phyloP scores from a whole-genome alignment of 2,888 invertebrate species.

The Drosophila koepferae region DNA sequence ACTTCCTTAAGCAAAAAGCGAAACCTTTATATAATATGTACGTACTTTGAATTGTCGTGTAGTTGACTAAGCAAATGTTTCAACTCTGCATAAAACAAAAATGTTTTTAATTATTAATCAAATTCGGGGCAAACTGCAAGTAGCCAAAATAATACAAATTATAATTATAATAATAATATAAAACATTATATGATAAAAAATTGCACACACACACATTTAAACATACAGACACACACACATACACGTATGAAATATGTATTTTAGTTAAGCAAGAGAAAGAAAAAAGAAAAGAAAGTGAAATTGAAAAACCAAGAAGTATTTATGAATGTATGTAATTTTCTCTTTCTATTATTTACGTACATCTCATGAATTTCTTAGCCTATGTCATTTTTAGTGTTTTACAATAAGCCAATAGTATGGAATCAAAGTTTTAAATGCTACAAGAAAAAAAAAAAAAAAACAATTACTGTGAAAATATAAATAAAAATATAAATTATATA shows the following conservation, averaged over 20 bases:
- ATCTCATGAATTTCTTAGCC: constrained; percentile 61
- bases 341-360: constrained; percentile 58
- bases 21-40: constrained; percentile 50
- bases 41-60: constrained; percentile 68
- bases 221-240: constrained; percentile 20
- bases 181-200: constrained; percentile 19
- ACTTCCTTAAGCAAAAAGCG: constrained; percentile 38
- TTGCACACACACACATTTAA: constrained; percentile 14
- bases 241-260: constrained; percentile 60
- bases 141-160: constrained; percentile 52
- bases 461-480: constrained; percentile 62
- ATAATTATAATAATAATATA: constrained; percentile 10
- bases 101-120: constrained; percentile 66
- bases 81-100: constrained; percentile 46
- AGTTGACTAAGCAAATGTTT: constrained; percentile 68
- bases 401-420: constrained; percentile 57
- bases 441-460: constrained; percentile 28
- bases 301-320: constrained; percentile 45
- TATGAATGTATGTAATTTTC: constrained; percentile 66
- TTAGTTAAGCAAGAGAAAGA: constrained; percentile 41
- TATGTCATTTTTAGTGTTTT: constrained; percentile 64
- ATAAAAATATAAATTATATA: constrained; percentile 48
- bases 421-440: constrained; percentile 64
- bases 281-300: constrained; percentile 1
- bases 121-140: constrained; percentile 67